Evolutionary conservation across 64 coral and sea anemone species (phyloP), one percentile per base, ranked within the genome.

Genomic region (Stichodactyla mertensii): DNA sequence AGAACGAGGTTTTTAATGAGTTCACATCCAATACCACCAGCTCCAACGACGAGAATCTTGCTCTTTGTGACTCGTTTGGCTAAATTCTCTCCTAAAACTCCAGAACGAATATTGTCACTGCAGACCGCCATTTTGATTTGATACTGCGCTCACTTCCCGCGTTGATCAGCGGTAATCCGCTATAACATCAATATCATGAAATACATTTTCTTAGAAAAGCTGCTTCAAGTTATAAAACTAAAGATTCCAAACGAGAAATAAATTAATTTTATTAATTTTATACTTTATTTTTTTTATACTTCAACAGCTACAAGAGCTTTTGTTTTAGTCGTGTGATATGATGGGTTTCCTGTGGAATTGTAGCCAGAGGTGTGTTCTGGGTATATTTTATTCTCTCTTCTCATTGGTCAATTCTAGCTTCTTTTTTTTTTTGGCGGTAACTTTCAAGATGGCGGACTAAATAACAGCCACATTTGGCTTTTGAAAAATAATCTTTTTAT

Each of bases 1-100:
- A 99, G 90, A 88, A 95, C 97, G 55, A 99, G 85, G 64, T 94
- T 99, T 85, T 99, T 99, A 9, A 99, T 55, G 59, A 99, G 90
- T 62, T 99, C 97, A 90, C 97, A 99, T 16, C 97, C 97, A 84
- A 99, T 99, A 10, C 97, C 97, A 85, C 97, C 97, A 67, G 97
- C 97, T 86, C 97, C 97, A 90, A 99, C 97, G 1, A 99, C 93
- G 23, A 99, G 83, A 64, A 99, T 86, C 53, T 86, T 89, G 20
- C 87, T 82, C 59, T 92, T 95, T 62, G 36, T 74, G 28, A 99
- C 90, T 57, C 57, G 87, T 55, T 91, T 77, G 53, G 93, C 88
- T 69, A 99, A 92, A 92, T 87, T 51, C 57, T 12, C 83, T 8
- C 93, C 97, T 22, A 99, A 93, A 92, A 88, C 78, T 80, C 87